phyloP scores from a whole-genome alignment of 2,797 vertebrate species.

The Schizopygopsis malacanthus region DNA sequence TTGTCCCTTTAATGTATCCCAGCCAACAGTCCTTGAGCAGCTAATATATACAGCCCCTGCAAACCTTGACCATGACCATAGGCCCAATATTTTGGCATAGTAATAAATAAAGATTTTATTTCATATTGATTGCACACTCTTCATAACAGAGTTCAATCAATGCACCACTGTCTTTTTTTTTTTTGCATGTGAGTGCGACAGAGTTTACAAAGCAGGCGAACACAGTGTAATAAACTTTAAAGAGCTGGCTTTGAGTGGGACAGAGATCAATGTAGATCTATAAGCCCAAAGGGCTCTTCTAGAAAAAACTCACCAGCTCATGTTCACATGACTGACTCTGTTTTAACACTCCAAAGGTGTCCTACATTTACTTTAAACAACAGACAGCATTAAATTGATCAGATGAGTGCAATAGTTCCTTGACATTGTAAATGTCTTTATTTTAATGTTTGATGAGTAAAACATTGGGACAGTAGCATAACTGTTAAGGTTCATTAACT shows the following conservation, averaged over 20 bases:
- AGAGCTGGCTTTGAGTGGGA: constrained; percentile 16
- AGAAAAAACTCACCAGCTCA: constrained; percentile 37
- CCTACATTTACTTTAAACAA: constrained; percentile 39
- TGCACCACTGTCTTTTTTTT: neutral
- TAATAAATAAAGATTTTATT: constrained; percentile 3
- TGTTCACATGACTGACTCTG: constrained; percentile 36
- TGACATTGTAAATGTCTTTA: neutral
- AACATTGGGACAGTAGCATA: neutral
- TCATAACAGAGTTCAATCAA: neutral
- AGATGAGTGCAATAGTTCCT: neutral
- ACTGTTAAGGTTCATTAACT: neutral
- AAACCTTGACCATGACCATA: neutral
- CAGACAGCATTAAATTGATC: neutral
- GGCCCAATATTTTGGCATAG: neutral
- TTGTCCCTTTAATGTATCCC: neutral
- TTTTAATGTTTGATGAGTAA: neutral
- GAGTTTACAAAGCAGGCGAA: constrained; percentile 7
- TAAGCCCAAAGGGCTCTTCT: constrained; percentile 22
- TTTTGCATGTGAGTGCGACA: neutral
- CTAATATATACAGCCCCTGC: neutral
- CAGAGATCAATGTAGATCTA: constrained; percentile 28
- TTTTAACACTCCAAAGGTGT: constrained; percentile 11
- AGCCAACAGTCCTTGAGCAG: neutral
- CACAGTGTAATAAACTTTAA: constrained; percentile 4
- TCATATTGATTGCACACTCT: constrained; percentile 11